Evolutionary conservation across 1,140 invertebrate genomes (phyloP).

Genomic region (Lepidurus packardi): DNA sequence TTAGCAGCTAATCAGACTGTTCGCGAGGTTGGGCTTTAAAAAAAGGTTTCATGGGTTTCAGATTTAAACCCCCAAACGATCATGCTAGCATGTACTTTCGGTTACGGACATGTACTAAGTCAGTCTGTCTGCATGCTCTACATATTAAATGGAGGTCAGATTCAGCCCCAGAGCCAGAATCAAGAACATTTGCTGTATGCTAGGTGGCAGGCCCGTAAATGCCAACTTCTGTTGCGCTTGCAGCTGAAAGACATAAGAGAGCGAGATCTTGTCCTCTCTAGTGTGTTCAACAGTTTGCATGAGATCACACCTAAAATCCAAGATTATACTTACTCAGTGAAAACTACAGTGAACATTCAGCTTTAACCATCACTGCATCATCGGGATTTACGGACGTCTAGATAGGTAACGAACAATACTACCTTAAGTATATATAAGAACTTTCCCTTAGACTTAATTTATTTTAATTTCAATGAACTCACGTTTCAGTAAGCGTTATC

Average conservation of each 20-base stretch:
- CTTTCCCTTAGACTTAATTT: too few species aligned
- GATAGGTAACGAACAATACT: too few species aligned
- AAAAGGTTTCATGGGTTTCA: not conserved
- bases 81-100: not conserved
- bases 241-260: conserved; percentile 2
- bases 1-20: too few species aligned
- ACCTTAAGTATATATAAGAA: too few species aligned
- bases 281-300: not conserved
- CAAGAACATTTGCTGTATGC: not conserved
- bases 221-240: not conserved
- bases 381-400: too few species aligned
- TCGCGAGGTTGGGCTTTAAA: not conserved
- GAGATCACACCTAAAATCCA: not conserved
- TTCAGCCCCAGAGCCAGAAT: conserved; percentile 8
- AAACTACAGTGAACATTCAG: too few species aligned
- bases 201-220: not conserved
- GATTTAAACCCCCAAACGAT: not conserved
- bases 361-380: too few species aligned
- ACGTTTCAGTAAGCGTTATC: too few species aligned
- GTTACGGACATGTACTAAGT: not conserved
- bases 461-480: too few species aligned
- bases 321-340: not conserved
- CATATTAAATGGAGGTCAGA: conserved; percentile 1
- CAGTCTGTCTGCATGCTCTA: not conserved
- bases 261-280: not conserved